Evolutionary conservation across 2,797 vertebrate genomes (phyloP).

Genomic region (Lates japonicus): DNA sequence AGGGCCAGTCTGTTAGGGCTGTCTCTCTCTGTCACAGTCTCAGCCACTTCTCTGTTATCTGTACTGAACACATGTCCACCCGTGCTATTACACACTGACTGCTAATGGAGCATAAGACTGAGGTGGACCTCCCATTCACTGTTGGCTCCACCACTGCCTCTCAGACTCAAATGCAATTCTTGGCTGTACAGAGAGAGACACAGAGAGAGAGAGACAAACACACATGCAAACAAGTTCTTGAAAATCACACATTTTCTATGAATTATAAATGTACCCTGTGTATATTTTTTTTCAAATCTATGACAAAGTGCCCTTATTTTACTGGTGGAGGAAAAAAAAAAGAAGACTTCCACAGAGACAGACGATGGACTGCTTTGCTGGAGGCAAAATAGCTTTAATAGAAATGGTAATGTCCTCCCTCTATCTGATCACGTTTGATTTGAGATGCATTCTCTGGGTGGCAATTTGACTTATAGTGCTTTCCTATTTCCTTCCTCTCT

Average conservation of each 20-base stretch:
- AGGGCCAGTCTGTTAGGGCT: conserved; percentile 73
- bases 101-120: conserved; percentile 80
- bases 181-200: conserved; percentile 25
- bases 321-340: conserved; percentile 23
- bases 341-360: conserved; percentile 52
- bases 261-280: conserved; percentile 52
- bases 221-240: conserved; percentile 23
- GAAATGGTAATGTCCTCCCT: conserved; percentile 78
- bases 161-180: conserved; percentile 47
- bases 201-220: conserved; percentile 30
- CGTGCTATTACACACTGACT: conserved; percentile 78
- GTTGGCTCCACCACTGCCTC: conserved; percentile 44
- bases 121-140: conserved; percentile 77
- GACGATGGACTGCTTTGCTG: conserved; percentile 48
- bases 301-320: conserved; percentile 58
- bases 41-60: conserved; percentile 80
- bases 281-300: conserved; percentile 27
- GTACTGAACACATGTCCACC: conserved; percentile 78
- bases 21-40: conserved; percentile 74
- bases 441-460: conserved; percentile 69
- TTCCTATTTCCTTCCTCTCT: conserved; percentile 67
- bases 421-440: conserved; percentile 71
- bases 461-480: conserved; percentile 71
- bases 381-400: conserved; percentile 72
- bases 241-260: conserved; percentile 51